Evolutionary conservation across 1,140 invertebrate genomes (phyloP).

Genomic region (Battus philenor): DNA sequence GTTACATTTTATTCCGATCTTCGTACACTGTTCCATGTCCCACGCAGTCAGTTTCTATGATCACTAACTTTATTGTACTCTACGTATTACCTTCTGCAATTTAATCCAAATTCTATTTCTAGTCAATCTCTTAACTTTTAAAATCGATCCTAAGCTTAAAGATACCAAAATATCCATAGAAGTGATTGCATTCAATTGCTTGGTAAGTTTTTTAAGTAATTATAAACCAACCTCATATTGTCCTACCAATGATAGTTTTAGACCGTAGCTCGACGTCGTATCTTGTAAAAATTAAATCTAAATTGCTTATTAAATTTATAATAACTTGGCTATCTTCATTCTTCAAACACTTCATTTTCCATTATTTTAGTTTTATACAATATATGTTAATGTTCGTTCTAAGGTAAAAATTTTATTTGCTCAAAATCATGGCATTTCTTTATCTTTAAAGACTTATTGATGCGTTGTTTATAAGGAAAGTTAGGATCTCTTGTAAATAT

Average conservation of each 20-base stretch:
- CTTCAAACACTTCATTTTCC: conserved; percentile 6
- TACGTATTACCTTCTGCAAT: conserved; percentile 50
- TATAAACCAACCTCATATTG: conserved; percentile 36
- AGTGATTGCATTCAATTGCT: conserved; percentile 21
- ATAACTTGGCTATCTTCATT: too few relatives aligned
- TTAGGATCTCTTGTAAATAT: conserved; percentile 55
- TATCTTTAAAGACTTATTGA: conserved; percentile 47
- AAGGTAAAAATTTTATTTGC: conserved; percentile 54
- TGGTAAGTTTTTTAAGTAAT: conserved; percentile 21
- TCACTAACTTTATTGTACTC: conserved; percentile 37
- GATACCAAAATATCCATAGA: conserved; percentile 47
- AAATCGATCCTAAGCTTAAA: conserved; percentile 51
- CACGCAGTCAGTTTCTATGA: conserved; percentile 22
- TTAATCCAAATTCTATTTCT: conserved; percentile 68
- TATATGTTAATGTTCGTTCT: conserved; percentile 12
- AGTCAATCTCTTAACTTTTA: conserved; percentile 60
- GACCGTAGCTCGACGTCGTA: conserved; percentile 20
- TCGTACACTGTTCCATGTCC: conserved; percentile 22
- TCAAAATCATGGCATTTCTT: conserved; percentile 72
- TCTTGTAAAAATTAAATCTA: conserved; percentile 18
- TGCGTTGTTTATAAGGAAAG: conserved; percentile 34
- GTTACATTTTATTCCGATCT: conserved; percentile 23
- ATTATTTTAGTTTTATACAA: conserved; percentile 10
- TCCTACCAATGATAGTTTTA: conserved; percentile 55
- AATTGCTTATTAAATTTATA: conserved; percentile 10